Evolutionary conservation across 2,797 vertebrate species (phyloP).

Genomic region (Artibeus lituratus): DNA sequence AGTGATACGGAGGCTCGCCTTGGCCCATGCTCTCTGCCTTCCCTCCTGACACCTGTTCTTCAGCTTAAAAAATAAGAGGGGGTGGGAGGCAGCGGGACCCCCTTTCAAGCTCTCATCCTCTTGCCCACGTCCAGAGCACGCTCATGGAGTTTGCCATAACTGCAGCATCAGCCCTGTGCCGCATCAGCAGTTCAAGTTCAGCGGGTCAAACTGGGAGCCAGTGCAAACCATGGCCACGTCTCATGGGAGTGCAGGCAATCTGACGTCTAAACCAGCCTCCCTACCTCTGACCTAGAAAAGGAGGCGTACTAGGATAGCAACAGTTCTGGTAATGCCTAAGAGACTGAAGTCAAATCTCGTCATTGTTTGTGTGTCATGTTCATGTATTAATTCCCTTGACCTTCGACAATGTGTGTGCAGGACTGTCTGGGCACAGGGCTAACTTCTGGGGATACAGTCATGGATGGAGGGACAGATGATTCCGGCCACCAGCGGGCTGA

Average conservation of each 20-base stretch:
- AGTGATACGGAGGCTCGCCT: constrained; percentile 25
- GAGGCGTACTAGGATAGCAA: neutral
- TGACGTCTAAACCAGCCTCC: neutral
- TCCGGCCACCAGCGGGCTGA: rapidly evolving
- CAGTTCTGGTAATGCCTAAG: neutral
- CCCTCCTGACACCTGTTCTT: neutral
- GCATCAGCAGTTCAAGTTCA: neutral
- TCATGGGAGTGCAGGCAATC: rapidly evolving
- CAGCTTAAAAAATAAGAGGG: constrained; percentile 18
- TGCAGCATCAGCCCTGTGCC: neutral
- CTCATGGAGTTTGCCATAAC: neutral
- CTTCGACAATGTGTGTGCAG: rapidly evolving
- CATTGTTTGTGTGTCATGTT: neutral
- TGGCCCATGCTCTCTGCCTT: neutral
- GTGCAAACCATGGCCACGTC: neutral
- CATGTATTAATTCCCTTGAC: neutral
- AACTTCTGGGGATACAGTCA: rapidly evolving
- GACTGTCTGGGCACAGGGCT: neutral
- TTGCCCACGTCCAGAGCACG: neutral
- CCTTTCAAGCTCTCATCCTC: constrained; percentile 9
- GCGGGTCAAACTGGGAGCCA: neutral
- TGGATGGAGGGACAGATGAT: rapidly evolving
- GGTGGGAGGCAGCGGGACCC: neutral
- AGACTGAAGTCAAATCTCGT: neutral
- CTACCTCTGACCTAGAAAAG: neutral